Base-by-base conservation (phyloP, 2,888 invertebrate genomes). In the Nemotelus pantherinus region DNA sequence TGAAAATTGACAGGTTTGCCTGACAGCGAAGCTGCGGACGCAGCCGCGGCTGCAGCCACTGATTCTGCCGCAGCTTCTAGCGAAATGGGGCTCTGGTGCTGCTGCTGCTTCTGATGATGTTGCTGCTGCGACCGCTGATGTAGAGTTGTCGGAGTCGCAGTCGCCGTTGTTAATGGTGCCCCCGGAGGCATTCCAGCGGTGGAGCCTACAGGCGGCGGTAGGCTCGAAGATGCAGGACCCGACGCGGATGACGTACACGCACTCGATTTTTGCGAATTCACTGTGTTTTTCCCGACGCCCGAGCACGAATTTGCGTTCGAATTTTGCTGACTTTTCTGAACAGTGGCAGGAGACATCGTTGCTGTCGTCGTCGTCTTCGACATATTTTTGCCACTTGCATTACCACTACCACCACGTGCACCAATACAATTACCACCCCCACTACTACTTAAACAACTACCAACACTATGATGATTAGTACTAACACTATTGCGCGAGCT, bases 41-140 rank as follows among this genome's bases (percentile, higher is more conserved):
- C 67, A 44, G 77, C 77, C 7, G 64, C 71, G 47, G 67, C 57
- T 43, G 48, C 50, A 4, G 58, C 63, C 39, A 65, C 63, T 50
- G 48, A 45, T 7, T 63, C 58, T 3, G 76, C 68, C 1, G 76
- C 68, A 2, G 77, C 60, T 55, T 53, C 77, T 48, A 60, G 57
- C 58, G 50, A 60, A 47, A 74, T 60, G 77, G 55, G 78, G 58
- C 57, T 79, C 47, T 68, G 70, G 39, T 79, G 77, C 57, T 77
- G 83, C 85, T 79, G 84, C 85, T 79, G 83, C 82, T 80, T 84
- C 85, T 82, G 82, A 81, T 70, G 74, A 6, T 53, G 60, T 39
- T 79, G 84, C 85, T 79, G 83, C 82, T 80, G 85, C 85, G 82
- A 82, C 81, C 64, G 82, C 81, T 67, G 74, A 4, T 57, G 63